Evolutionary conservation across 2,888 invertebrate species (phyloP).

Genomic region (Drosophila incognita): DNA sequence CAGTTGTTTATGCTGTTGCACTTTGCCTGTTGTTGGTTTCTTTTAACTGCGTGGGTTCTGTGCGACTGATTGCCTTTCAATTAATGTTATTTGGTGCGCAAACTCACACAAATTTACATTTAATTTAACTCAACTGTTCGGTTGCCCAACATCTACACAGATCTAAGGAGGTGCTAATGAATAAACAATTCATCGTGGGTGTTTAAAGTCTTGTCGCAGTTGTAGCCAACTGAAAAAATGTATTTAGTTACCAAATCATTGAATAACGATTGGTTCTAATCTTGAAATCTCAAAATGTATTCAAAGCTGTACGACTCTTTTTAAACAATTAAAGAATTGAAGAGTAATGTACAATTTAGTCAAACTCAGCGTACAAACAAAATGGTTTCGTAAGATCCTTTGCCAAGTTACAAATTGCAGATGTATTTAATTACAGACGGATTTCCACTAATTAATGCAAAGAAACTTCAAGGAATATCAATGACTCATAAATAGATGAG

Average conservation of each 20-base stretch:
- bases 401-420: constrained; percentile 2
- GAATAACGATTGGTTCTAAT: background rate
- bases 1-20: constrained; percentile 20
- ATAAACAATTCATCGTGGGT: constrained; percentile 33
- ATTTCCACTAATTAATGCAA: constrained; percentile 52
- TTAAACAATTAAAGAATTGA: background rate
- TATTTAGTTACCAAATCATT: constrained; percentile 10
- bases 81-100: constrained; percentile 34
- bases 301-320: background rate
- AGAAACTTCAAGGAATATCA: constrained; percentile 56
- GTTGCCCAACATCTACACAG: constrained; percentile 36
- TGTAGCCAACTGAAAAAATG: constrained; percentile 5
- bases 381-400: background rate
- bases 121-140: constrained; percentile 65
- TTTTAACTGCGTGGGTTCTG: constrained; percentile 42
- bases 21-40: constrained; percentile 6
- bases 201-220: background rate
- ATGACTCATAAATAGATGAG: constrained; percentile 59
- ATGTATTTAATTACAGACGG: constrained; percentile 46
- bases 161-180: constrained; percentile 57
- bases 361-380: background rate
- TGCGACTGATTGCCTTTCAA: constrained; percentile 49
- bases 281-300: background rate
- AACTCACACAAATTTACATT: constrained; percentile 50
- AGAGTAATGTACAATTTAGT: background rate